These are phyloP conservation scores for Trematocara unimaculatum DNA, from an alignment of 2,113 vertebrate species.

Conservation along the genomic window DNA sequence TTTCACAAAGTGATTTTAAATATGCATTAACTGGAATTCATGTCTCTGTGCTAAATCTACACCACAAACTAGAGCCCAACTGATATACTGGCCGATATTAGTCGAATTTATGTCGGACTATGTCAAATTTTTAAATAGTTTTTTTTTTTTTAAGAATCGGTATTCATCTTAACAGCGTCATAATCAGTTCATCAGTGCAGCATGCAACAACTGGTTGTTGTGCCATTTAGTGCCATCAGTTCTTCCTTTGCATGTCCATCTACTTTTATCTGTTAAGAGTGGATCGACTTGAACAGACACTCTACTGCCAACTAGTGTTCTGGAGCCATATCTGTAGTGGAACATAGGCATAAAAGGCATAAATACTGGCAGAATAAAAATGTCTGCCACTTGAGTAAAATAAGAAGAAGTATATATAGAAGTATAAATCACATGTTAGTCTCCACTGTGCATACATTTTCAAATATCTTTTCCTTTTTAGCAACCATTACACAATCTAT, in stretches of 20 bases:
- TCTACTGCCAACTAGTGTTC: background rate
- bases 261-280: background rate
- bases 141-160: rapidly evolving
- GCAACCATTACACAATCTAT: background rate
- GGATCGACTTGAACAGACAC: background rate
- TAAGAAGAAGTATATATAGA: background rate
- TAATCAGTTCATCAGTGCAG: background rate
- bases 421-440: background rate
- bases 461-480: background rate
- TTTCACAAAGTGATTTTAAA: background rate
- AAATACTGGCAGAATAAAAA: background rate
- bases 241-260: background rate
- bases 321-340: background rate
- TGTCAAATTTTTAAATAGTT: background rate
- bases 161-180: background rate
- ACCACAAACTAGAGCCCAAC: background rate
- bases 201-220: background rate
- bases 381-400: background rate
- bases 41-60: background rate
- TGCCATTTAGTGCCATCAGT: background rate
- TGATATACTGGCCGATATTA: background rate
- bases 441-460: background rate
- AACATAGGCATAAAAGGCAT: background rate
- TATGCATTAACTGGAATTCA: background rate
- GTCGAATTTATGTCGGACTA: background rate